phyloP scores from a whole-genome alignment of 2,888 invertebrate genomes.

The Venustoraphidia nigricollis region DNA sequence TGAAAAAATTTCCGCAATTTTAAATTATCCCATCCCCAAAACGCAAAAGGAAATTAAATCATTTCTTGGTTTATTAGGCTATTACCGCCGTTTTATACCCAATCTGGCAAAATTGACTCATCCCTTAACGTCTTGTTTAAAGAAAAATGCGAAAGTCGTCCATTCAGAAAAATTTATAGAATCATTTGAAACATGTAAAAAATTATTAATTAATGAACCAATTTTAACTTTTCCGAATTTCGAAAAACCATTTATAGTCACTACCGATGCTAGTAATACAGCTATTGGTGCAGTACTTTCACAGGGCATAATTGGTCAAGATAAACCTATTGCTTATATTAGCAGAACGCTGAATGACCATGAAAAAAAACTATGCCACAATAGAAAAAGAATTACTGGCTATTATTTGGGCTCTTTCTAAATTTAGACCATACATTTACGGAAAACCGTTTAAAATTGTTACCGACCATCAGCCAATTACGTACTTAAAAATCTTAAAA shows the following conservation, averaged over 20 bases:
- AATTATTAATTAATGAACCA: slow-evolving; percentile 7
- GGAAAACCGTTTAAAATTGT: slow-evolving; percentile 21
- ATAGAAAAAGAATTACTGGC: slow-evolving; percentile 17
- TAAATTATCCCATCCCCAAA: slow-evolving; percentile 17
- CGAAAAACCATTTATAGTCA: slow-evolving; percentile 10
- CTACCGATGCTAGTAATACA: slow-evolving; percentile 13
- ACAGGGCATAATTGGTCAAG: slow-evolving; percentile 8
- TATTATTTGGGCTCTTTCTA: slow-evolving; percentile 15
- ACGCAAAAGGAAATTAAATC: slow-evolving; percentile 18
- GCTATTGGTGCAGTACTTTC: slow-evolving; percentile 13
- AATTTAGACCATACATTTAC: slow-evolving; percentile 17
- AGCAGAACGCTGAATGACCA: slow-evolving; percentile 11
- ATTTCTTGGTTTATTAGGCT: slow-evolving; percentile 6
- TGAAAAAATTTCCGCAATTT: slow-evolving; percentile 15
- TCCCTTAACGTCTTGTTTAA: slow-evolving; percentile 10
- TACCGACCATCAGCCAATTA: slow-evolving; percentile 23
- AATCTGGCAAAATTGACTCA: slow-evolving; percentile 12
- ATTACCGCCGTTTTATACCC: slow-evolving; percentile 12
- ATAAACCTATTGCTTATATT: slow-evolving; percentile 13
- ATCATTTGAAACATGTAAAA: slow-evolving; percentile 9
- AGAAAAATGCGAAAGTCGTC: slow-evolving; percentile 10
- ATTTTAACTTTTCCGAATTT: slow-evolving; percentile 13
- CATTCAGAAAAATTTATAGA: slow-evolving; percentile 1
- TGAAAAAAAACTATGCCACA: slow-evolving; percentile 14
- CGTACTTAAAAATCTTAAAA: slow-evolving; percentile 21